Percentiles rank a stretch among this genome's conserved stretches.
Conservation (phyloP, 2,113 vertebrate genomes). For the Girardinichthys multiradiatus region DNA sequence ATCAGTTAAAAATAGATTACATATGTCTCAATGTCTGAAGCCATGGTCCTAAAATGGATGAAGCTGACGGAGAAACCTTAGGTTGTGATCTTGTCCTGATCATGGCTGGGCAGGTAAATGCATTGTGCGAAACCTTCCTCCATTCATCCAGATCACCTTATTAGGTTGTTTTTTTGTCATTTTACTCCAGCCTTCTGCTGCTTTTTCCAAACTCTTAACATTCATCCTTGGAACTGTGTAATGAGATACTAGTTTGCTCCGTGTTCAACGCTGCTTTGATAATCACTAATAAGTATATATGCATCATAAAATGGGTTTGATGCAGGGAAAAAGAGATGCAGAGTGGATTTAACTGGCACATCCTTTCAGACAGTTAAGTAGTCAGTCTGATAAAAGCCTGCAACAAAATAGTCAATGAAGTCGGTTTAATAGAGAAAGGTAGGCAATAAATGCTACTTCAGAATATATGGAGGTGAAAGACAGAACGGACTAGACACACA, state of each 20-base stretch:
- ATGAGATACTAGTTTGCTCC: neutral
- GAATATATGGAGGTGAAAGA: conserved; percentile 20
- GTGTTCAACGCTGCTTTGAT: neutral
- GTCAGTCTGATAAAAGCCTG: conserved; percentile 19
- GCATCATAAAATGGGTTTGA: conserved; percentile 12
- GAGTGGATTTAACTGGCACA: conserved; percentile 1
- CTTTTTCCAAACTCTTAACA: neutral
- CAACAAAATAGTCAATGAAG: conserved; percentile 19
- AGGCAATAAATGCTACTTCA: conserved; percentile 24
- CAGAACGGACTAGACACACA: neutral
- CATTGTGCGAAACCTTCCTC: neutral
- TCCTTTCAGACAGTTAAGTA: neutral
- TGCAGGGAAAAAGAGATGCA: neutral
- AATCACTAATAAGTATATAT: conserved; percentile 10
- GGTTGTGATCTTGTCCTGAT: neutral
- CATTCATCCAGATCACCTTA: neutral
- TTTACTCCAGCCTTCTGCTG: neutral
- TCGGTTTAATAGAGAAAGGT: conserved; percentile 27
- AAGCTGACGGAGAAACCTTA: no score
- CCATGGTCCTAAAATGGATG: no score
- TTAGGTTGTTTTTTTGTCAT: conserved; percentile 6
- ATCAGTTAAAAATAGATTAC: no score
- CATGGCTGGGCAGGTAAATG: neutral
- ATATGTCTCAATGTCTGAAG: no score
- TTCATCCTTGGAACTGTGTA: neutral